Evolutionary conservation across 1,140 invertebrate species (phyloP), one percentile per base, ranked within the genome.

Genomic region (Eriosoma lanigerum): DNA sequence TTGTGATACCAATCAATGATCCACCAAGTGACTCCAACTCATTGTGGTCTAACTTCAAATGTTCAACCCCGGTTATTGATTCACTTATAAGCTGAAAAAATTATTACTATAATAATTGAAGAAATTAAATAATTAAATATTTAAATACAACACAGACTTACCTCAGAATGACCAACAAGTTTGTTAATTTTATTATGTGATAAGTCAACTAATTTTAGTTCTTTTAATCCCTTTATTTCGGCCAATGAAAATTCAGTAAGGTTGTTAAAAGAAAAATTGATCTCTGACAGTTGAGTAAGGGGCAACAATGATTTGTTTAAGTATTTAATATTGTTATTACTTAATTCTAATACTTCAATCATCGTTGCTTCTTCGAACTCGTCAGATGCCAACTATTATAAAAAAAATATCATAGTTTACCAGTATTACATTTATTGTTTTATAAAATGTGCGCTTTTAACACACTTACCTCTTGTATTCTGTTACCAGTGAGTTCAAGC

Each of bases 181-280:
- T 87, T 88, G 32, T 86, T 87, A 50, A 94, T 94, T 84, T 88
- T 89, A 84, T 94, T 94, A 84, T 90, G 88, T 1, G 92, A 93
- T 12, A 94, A 85, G 86, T 93, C 92, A 12, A 94, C 88, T 5
- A 90, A 85, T 60, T 88, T 88, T 0, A 94, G 84, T 73, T 88
- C 88, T 21, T 89, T 88, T 29, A 94, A 83, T 1, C 93, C 92
- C 62, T 90, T 89, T 13, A 94, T 88, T 83, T 93, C 92, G 82
- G 91, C 89, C 83, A 93, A 88, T 0, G 92, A 93, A 85, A 94
- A 94, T 84, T 93, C 91, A 4, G 86, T 86, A 0, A 94, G 85
- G n/a, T 89, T 86, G 84, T 94, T 94, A 84, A 91, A 89, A 0
- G 92, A 92, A 46, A 94, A 86, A 85, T 93, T 93, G 3, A 93